Percentiles rank a stretch among this genome's conserved stretches.
Evolutionary conservation across 2,888 invertebrate genomes (phyloP).

Genomic region (Oxystoma pomonae): DNA sequence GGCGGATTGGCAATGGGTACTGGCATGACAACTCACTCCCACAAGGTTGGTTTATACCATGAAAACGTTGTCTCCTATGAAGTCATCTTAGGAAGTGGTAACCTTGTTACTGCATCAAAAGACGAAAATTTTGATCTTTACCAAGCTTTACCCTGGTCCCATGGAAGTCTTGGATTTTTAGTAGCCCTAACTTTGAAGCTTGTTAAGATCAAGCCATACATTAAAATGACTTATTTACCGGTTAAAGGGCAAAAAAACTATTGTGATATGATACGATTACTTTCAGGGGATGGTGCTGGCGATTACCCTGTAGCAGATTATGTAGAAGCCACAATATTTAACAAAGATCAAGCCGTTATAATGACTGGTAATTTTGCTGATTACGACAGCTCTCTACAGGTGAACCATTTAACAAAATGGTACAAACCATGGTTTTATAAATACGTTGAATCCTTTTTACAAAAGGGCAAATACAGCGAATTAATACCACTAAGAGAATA

Average conservation of each 20-base stretch:
- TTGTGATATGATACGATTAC: slow-evolving; percentile 57
- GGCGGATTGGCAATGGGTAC: slow-evolving; percentile 66
- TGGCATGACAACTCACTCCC: slow-evolving; percentile 72
- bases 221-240: slow-evolving; percentile 61
- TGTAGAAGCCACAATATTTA: slow-evolving; percentile 63
- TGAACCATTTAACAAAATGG: slow-evolving; percentile 60
- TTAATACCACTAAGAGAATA: slow-evolving; percentile 63
- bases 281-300: slow-evolving; percentile 54
- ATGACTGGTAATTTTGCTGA: slow-evolving; percentile 65
- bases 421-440: slow-evolving; percentile 72
- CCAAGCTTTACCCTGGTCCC: slow-evolving; percentile 61
- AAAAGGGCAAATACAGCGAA: slow-evolving; percentile 53
- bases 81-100: slow-evolving; percentile 60
- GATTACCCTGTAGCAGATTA: slow-evolving; percentile 55
- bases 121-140: slow-evolving; percentile 57
- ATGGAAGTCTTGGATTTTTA: slow-evolving; percentile 63
- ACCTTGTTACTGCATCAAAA: slow-evolving; percentile 54
- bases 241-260: slow-evolving; percentile 59
- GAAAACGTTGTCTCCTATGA: slow-evolving; percentile 64
- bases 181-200: slow-evolving; percentile 61
- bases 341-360: slow-evolving; percentile 57
- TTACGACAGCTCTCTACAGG: slow-evolving; percentile 49
- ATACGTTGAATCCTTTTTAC: slow-evolving; percentile 57
- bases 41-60: slow-evolving; percentile 66
- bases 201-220: slow-evolving; percentile 58